Base-by-base conservation (phyloP, 2,113 vertebrate genomes). In the Potamarius usumacintae region DNA sequence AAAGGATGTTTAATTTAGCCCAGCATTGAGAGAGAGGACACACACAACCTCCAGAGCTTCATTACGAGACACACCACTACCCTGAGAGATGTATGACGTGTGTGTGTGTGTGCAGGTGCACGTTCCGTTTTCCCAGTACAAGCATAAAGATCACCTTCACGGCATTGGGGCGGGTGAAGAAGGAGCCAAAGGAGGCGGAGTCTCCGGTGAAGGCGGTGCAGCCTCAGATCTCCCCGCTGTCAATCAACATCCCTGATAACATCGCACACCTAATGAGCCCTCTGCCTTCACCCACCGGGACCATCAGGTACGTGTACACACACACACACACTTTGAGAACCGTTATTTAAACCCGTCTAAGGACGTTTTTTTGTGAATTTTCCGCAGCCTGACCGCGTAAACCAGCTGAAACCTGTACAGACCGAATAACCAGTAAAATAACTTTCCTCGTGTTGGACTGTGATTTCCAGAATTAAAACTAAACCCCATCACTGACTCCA, bases 121-220 rank as follows among this genome's bases (percentile, higher is more conserved):
- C 98, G 6, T 99, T 99, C 94, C 95, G 98, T 91, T 99, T 99
- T 92, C 98, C 98, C 91, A 99, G 98, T 96, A 99, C 98, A 82
- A 99, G 97, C 93, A 99, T 99, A 93, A 99, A 99, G 96, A 99
- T 99, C 93, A 97, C 96, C 0, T 99, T 99, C 94, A 99, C 97
- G 1, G 97, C 97, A 12, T 94, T 99, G 91, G 96, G 97, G 93
- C 97, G 94, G 20, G 96, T 96, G 85, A 97, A 96, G 92, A 96
- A 96, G 78, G 94, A 95, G 91, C 96, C 96, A 90, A 96, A 96
- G 57, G 97, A 99, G 90, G 96, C 96, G 0, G 97, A 96, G 93
- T 99, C 98, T 4, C 98, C 97, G 0, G 95, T 98, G 93, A 97
- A 98, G 90, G 95, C 96, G 0, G 96, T 97, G 52, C 98, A 98